Percentiles rank a stretch among this genome's conserved stretches.
phyloP scores from a whole-genome alignment of 2,113 vertebrate genomes.

The Anguilla rostrata region DNA sequence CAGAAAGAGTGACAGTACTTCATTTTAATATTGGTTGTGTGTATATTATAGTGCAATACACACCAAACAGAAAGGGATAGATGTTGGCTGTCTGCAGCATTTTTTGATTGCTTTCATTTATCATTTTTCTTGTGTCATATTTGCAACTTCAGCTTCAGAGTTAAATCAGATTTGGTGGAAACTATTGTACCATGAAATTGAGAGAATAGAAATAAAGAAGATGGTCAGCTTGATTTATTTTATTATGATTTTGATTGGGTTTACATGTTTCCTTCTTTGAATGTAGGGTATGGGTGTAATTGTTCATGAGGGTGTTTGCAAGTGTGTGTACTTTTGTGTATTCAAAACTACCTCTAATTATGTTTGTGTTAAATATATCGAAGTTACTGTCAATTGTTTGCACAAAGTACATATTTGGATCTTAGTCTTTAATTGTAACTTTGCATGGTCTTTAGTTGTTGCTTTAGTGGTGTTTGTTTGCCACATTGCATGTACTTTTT shows the following conservation, averaged over 20 bases:
- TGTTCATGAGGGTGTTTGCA: neutral
- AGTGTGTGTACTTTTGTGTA: neutral
- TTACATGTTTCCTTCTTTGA: neutral
- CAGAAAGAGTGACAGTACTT: neutral
- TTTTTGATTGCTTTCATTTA: neutral
- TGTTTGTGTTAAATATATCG: no score
- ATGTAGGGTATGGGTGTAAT: neutral
- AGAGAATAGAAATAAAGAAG: neutral
- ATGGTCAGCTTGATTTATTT: neutral
- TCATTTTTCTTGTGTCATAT: neutral
- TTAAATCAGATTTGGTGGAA: neutral
- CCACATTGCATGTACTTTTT: no score
- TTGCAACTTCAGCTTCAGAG: neutral
- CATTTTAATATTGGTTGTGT: neutral
- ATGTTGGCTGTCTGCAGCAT: neutral
- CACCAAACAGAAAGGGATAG: neutral
- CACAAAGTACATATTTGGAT: neutral
- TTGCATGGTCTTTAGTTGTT: no score
- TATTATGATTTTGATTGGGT: neutral
- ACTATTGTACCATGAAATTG: slow-evolving; percentile 9
- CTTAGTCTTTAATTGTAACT: no score
- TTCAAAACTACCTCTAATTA: no score
- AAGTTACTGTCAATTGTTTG: neutral
- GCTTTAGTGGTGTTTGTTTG: no score
- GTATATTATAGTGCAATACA: neutral